A percentile compares a stretch with the other conserved stretches of the same genome.
These are phyloP conservation scores for Drosophila fulvimacula DNA, from an alignment of 2,888 invertebrate genomes.

Conservation along the genomic window DNA sequence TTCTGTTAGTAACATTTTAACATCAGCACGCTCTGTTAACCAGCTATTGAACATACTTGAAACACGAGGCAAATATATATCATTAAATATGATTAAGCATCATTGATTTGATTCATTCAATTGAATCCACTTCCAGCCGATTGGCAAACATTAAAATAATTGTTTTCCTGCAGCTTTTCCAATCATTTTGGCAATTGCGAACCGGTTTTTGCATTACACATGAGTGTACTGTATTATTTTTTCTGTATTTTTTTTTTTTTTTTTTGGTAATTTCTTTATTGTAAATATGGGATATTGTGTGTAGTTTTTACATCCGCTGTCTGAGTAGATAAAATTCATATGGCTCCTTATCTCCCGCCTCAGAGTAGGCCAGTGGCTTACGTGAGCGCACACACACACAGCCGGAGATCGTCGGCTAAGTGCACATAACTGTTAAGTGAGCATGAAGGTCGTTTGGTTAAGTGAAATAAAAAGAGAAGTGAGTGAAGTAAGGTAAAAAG, in stretches of 20 bases:
- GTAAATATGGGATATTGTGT: not conserved
- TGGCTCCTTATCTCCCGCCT: slow-evolving; percentile 19
- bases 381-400: slow-evolving; percentile 50
- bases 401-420: slow-evolving; percentile 48
- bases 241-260: not conserved
- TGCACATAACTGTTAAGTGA: slow-evolving; percentile 69
- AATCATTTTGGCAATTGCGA: slow-evolving; percentile 25
- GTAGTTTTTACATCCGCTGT: slow-evolving; percentile 11
- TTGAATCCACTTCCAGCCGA: slow-evolving; percentile 16
- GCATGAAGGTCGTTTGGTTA: slow-evolving; percentile 74
- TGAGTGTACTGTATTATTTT: not conserved
- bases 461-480: slow-evolving; percentile 42
- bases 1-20: not conserved
- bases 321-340: slow-evolving; percentile 2
- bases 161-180: slow-evolving; percentile 32
- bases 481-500: slow-evolving; percentile 30
- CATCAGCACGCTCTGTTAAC: slow-evolving; percentile 11
- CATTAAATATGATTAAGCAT: slow-evolving; percentile 34
- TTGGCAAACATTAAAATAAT: slow-evolving; percentile 19
- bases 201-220: slow-evolving; percentile 29
- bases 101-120: slow-evolving; percentile 25
- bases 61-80: slow-evolving; percentile 4
- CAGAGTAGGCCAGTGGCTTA: slow-evolving; percentile 42
- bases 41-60: not conserved
- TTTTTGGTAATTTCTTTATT: slow-evolving; percentile 7